phyloP scores from a whole-genome alignment of 2,797 vertebrate species.

The Cirrhinus mrigala region DNA sequence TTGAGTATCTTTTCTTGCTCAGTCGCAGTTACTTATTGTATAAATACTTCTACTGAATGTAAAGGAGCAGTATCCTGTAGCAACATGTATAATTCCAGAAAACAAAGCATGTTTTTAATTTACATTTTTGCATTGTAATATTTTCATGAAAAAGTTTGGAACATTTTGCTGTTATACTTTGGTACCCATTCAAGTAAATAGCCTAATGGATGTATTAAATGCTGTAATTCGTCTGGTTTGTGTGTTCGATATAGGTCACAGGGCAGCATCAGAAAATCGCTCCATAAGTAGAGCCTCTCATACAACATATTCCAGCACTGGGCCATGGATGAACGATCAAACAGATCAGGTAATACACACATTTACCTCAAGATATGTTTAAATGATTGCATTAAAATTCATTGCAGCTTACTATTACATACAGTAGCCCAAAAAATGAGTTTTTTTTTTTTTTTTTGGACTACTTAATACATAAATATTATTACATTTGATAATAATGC shows the following conservation, averaged over 20 bases:
- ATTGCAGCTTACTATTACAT: neutral
- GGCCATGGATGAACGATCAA: slow-evolving; percentile 60
- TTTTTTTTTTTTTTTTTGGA: too few species aligned
- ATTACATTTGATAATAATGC: neutral
- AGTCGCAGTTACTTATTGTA: neutral
- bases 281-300: slow-evolving; percentile 52
- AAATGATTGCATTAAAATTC: neutral
- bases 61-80: neutral
- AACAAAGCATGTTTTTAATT: neutral
- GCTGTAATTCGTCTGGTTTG: neutral
- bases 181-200: slow-evolving; percentile 36
- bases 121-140: neutral
- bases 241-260: slow-evolving; percentile 62
- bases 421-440: neutral
- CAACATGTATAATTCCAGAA: neutral
- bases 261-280: slow-evolving; percentile 68
- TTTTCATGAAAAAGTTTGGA: neutral
- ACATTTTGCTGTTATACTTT: neutral
- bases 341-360: slow-evolving; percentile 62
- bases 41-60: neutral
- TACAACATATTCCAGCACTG: slow-evolving; percentile 52
- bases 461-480: neutral
- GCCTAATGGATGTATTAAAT: neutral
- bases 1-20: neutral
- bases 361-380: neutral